These are phyloP conservation scores for Microplitis demolitor DNA, from an alignment of 1,140 invertebrate species.

Conservation along the genomic window DNA sequence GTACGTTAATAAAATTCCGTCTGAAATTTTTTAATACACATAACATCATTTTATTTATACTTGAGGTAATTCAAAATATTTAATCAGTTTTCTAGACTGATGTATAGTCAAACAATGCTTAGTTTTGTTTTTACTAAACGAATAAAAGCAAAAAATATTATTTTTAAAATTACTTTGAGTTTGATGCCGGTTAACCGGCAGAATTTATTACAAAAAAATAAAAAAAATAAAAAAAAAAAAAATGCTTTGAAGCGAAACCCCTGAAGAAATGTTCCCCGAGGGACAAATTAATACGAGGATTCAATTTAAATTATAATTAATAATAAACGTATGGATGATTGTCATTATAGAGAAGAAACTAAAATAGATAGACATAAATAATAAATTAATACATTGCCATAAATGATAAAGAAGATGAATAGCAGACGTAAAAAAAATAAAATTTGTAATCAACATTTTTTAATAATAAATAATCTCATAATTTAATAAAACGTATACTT, in stretches of 20 bases:
- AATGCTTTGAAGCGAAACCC: not conserved
- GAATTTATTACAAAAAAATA: not conserved
- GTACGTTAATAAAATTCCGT: slow-evolving; percentile 22
- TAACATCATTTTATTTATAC: not conserved
- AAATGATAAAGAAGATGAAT: not conserved
- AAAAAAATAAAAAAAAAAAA: not conserved
- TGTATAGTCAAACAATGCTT: not conserved
- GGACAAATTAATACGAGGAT: not conserved
- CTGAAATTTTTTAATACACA: slow-evolving; percentile 26
- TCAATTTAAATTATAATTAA: too few species aligned
- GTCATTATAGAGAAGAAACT: not conserved
- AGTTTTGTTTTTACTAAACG: too few species aligned
- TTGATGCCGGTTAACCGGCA: not conserved
- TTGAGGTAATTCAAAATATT: not conserved
- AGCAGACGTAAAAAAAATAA: not conserved
- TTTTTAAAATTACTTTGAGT: not conserved
- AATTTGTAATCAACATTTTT: slow-evolving; percentile 1
- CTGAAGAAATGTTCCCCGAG: not conserved
- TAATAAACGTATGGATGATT: not conserved
- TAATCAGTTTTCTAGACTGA: not conserved
- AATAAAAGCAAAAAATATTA: not conserved
- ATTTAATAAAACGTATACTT: too few species aligned
- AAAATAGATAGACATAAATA: not conserved
- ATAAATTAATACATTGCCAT: not conserved
- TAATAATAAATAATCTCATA: not conserved